A percentile compares a stretch with the other conserved stretches of the same genome.
Evolutionary conservation across 2,797 vertebrate species (phyloP).

Genomic region (Numenius phaeopus): DNA sequence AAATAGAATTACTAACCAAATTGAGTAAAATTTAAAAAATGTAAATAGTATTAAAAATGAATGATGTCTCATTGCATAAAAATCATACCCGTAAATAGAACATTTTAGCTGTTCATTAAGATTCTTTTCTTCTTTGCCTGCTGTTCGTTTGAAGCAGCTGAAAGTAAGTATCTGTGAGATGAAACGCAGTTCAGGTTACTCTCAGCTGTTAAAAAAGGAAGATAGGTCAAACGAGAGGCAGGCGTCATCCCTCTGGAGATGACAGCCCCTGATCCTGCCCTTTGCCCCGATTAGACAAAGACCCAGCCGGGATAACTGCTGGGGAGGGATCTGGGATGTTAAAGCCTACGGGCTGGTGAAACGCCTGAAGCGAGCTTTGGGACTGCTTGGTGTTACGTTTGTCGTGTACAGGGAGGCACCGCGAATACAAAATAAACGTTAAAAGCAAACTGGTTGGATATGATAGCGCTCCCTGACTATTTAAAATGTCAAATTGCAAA

Average conservation of each 20-base stretch:
- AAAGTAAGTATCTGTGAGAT: background rate
- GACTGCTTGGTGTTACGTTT: background rate
- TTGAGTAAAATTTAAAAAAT: background rate
- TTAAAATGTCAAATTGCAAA: background rate
- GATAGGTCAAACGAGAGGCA: conserved; percentile 42
- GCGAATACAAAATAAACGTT: background rate
- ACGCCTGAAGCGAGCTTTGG: background rate
- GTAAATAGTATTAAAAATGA: background rate
- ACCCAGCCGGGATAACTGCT: background rate
- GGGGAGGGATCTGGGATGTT: background rate
- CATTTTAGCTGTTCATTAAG: background rate
- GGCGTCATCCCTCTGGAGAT: background rate
- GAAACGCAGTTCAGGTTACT: background rate
- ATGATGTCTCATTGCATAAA: background rate
- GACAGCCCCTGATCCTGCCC: conserved; percentile 21
- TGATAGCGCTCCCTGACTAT: background rate
- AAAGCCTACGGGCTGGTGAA: background rate
- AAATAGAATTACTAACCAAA: conserved; percentile 3
- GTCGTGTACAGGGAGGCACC: background rate
- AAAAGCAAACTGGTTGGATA: background rate
- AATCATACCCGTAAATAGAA: background rate
- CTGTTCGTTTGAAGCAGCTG: background rate
- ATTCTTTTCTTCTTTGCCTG: background rate
- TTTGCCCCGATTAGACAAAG: background rate
- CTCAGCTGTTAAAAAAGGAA: conserved; percentile 51